Base-by-base conservation (phyloP, 92 coral and sea anemone species). In the Diadumene lineata region DNA sequence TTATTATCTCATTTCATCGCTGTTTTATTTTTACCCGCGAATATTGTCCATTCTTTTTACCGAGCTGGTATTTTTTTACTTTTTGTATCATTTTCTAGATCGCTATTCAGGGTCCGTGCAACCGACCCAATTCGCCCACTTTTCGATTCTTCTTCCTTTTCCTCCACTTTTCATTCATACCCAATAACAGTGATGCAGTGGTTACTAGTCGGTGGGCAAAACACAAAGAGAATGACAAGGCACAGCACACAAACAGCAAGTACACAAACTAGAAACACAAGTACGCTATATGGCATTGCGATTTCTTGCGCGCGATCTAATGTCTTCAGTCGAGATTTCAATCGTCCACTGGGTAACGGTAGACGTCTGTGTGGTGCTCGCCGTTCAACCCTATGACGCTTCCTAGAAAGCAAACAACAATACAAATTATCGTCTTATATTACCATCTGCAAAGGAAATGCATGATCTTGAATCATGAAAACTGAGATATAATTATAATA, bases 291-390 rank as follows among this genome's bases (percentile, higher is more conserved):
- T 13, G 87, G 81, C 38, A 82, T 51, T 16, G 82, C 43, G 31
- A 82, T 71, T 64, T 70, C 73, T 21, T 66, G 82, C 50, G 58
- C 61, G 19, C 72, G n/a, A 44, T 58, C 48, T 18, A 80, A 56
- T 58, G 34, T 69, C 77, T 60, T 69, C 19, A 64, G 72, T 33
- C 84, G 73, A 46, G 74, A 46, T 29, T 69, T 82, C 23, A 62
- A 56, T 24, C 56, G 70, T 26, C 82, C 67, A 31, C 74, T 58
- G 50, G 98, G 98, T 33, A 94, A 72, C 1, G 97, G 97, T 87
- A 93, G 85, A 24, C 69, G 79, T 73, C 88, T 82, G 73, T 86
- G 73, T 25, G 90, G 76, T 7, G 98, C 88, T 7, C 90, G 83
- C n/a, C 79, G 79, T 48, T 91, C 97, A 16, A 50, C 56, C 72